Evolutionary conservation across 1,140 invertebrate genomes (phyloP).

Genomic region (Holotrichia oblita): DNA sequence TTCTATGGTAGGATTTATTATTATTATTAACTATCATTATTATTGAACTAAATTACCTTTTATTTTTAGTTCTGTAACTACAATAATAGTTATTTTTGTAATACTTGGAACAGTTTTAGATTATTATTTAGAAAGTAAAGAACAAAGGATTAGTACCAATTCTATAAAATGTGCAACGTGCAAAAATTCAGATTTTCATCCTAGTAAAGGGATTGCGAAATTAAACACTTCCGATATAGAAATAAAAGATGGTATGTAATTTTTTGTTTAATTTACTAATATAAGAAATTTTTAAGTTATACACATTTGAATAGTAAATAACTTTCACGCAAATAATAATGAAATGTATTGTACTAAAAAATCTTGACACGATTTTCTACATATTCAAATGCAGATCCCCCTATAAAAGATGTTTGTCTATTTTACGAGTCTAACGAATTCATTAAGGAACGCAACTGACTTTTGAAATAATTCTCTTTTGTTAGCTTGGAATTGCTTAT

Average conservation of each 20-base stretch:
- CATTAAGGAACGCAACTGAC: too few relatives aligned
- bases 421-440: too few relatives aligned
- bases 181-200: slow-evolving; percentile 53
- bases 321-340: too few relatives aligned
- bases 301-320: too few relatives aligned
- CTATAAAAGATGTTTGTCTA: too few relatives aligned
- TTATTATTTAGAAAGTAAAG: slow-evolving; percentile 55
- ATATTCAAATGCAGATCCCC: too few relatives aligned
- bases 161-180: slow-evolving; percentile 60
- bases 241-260: slow-evolving; percentile 30
- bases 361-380: too few relatives aligned
- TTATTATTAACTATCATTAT: background rate
- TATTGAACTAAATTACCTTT: background rate
- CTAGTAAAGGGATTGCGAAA: slow-evolving; percentile 43
- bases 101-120: slow-evolving; percentile 71
- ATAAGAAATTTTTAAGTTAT: too few relatives aligned
- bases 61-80: slow-evolving; percentile 67
- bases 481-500: too few relatives aligned
- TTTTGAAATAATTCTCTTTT: too few relatives aligned
- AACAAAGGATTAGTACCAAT: slow-evolving; percentile 46
- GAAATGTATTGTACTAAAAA: too few relatives aligned
- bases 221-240: slow-evolving; percentile 42
- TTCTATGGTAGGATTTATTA: slow-evolving; percentile 76
- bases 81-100: slow-evolving; percentile 66
- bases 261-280: too few relatives aligned